Percentiles rank a stretch among this genome's conserved stretches.
Conservation (phyloP, 2,113 vertebrate genomes). For the Oreochromis niloticus region DNA sequence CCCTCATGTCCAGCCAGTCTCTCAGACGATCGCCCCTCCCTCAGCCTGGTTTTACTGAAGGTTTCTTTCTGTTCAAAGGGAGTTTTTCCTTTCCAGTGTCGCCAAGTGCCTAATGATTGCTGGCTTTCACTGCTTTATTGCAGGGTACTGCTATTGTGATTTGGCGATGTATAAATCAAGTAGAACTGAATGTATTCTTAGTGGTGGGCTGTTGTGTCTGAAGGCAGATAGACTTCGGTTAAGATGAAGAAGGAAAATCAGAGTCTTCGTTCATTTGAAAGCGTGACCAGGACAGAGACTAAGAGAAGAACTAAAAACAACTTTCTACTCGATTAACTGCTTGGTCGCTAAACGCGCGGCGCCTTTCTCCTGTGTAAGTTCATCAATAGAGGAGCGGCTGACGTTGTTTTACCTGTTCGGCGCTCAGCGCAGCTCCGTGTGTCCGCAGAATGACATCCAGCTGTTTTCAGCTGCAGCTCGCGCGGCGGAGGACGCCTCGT, state of each 20-base stretch:
- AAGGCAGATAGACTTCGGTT: not conserved
- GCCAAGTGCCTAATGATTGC: not conserved
- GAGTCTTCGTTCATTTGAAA: not conserved
- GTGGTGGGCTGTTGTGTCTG: not conserved
- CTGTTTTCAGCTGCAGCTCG: not conserved
- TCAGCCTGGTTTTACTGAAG: not conserved
- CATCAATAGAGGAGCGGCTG: not conserved
- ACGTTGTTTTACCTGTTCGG: not conserved
- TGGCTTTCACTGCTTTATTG: not conserved
- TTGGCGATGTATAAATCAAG: not conserved
- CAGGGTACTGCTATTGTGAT: not conserved
- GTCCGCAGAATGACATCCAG: not conserved
- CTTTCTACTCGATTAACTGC: not conserved
- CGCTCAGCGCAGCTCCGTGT: constrained; percentile 2
- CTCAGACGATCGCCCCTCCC: not conserved
- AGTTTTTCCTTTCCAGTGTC: not conserved
- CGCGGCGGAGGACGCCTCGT: not conserved
- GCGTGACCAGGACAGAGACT: not conserved
- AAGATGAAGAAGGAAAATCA: not conserved
- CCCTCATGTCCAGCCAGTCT: not conserved
- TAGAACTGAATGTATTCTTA: not conserved
- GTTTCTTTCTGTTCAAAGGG: not conserved
- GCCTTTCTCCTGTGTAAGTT: not conserved
- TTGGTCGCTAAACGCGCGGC: not conserved
- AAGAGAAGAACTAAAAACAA: not conserved